These are phyloP conservation scores for Congeria kusceri DNA, from an alignment of 2,888 invertebrate species.

Conservation along the genomic window DNA sequence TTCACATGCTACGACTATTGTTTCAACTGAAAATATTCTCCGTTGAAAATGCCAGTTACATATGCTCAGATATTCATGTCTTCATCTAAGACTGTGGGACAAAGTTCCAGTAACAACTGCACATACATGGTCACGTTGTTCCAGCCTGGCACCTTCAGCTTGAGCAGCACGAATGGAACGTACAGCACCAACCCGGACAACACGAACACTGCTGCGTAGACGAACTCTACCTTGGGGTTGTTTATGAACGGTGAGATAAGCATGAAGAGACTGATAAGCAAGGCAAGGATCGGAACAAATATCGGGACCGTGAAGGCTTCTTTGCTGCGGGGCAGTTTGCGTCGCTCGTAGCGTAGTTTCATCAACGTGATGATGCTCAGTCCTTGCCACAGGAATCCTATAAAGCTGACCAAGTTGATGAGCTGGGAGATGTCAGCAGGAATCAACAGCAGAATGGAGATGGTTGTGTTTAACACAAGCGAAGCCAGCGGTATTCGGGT, in stretches of 20 bases:
- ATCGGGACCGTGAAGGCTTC: slow-evolving; percentile 38
- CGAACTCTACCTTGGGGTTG: slow-evolving; percentile 55
- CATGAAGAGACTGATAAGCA: slow-evolving; percentile 54
- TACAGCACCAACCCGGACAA: slow-evolving; percentile 54
- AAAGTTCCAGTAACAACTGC: slow-evolving; percentile 43
- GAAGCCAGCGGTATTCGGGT: slow-evolving; percentile 49
- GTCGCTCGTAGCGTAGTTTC: slow-evolving; percentile 24
- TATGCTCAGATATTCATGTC: slow-evolving; percentile 13
- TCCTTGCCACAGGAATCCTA: slow-evolving; percentile 25
- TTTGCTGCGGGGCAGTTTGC: slow-evolving; percentile 4
- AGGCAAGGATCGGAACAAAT: slow-evolving; percentile 38
- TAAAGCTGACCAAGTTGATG: slow-evolving; percentile 53
- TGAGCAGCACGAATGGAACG: slow-evolving; percentile 50
- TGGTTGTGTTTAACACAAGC: slow-evolving; percentile 35
- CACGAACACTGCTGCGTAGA: slow-evolving; percentile 49
- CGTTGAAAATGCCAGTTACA: no score
- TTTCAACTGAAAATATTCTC: no score
- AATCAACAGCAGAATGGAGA: slow-evolving; percentile 40
- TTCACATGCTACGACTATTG: no score
- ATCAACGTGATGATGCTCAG: slow-evolving; percentile 25
- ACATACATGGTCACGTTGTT: slow-evolving; percentile 32
- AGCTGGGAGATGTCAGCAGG: slow-evolving; percentile 49
- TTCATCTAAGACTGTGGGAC: slow-evolving; percentile 48
- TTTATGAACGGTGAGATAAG: slow-evolving; percentile 53
- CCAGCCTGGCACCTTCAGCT: slow-evolving; percentile 38